Percentiles rank a stretch among this genome's conserved stretches.
Conservation (phyloP, 2,113 vertebrate species). For the Anguilla rostrata region DNA sequence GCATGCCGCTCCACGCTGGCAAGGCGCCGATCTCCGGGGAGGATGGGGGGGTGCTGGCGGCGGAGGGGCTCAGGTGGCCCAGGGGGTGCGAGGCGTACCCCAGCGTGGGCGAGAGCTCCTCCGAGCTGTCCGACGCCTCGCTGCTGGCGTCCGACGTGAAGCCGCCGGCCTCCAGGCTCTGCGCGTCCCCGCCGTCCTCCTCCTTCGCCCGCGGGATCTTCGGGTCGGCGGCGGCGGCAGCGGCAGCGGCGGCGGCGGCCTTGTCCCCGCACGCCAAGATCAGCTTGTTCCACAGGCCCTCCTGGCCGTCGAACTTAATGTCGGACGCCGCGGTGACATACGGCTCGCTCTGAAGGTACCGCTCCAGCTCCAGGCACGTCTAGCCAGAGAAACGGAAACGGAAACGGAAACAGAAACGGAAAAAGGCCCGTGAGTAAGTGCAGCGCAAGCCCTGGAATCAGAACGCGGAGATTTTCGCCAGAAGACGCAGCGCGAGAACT, state of each 20-base stretch:
- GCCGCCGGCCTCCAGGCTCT: conserved; percentile 80
- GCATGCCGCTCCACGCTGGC: conserved; percentile 78
- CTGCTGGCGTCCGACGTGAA: conserved; percentile 89
- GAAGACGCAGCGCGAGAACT: too few relatives aligned
- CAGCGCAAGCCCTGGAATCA: neutral
- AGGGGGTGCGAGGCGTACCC: conserved; percentile 84
- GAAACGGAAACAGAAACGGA: neutral
- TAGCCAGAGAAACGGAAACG: conserved; percentile 50
- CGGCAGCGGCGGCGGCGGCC: conserved; percentile 50
- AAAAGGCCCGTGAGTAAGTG: neutral
- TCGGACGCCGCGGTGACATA: conserved; percentile 86
- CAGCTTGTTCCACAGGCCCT: conserved; percentile 95
- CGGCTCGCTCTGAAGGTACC: conserved; percentile 95
- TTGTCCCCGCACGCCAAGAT: conserved; percentile 92
- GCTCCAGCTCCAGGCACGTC: conserved; percentile 95
- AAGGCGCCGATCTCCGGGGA: conserved; percentile 81
- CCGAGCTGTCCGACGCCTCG: conserved; percentile 88
- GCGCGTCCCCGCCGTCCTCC: conserved; percentile 74
- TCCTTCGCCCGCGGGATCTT: conserved; percentile 70
- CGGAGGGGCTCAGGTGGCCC: conserved; percentile 75
- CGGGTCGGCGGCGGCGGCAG: conserved; percentile 57
- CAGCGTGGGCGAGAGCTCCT: conserved; percentile 85
- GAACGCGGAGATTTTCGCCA: neutral
- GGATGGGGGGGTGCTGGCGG: conserved; percentile 85
- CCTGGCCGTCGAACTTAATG: conserved; percentile 88